Conservation (phyloP, 2,888 invertebrate species). For the Sepiola atlantica region DNA sequence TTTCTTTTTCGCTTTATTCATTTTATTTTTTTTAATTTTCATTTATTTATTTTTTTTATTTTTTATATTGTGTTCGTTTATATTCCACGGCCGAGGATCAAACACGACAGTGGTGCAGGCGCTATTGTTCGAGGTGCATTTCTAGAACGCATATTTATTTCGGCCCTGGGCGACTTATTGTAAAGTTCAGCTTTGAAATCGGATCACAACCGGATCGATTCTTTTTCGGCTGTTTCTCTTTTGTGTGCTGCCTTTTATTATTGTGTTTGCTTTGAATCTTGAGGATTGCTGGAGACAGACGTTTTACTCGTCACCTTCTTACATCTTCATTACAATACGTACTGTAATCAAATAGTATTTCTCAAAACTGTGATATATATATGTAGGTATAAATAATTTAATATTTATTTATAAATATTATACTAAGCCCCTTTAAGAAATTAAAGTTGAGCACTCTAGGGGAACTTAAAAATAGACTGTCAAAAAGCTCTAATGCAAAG, state of each 20-base stretch:
- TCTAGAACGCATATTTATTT: neutral
- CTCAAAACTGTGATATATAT: too few species aligned
- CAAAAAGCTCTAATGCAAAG: too few species aligned
- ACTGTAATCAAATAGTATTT: neutral
- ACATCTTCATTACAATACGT: neutral
- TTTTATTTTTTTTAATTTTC: too few species aligned
- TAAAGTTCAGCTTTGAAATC: slow-evolving; percentile 12
- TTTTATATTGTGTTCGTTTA: too few species aligned
- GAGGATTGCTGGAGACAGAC: neutral
- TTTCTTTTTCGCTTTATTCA: too few species aligned
- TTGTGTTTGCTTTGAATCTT: too few species aligned
- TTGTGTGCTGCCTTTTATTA: neutral
- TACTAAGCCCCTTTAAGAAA: too few species aligned
- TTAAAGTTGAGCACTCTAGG: too few species aligned
- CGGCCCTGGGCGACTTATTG: neutral
- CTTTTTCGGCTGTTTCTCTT: neutral
- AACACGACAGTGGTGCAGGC: neutral
- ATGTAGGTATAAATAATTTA: too few species aligned
- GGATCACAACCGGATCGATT: neutral
- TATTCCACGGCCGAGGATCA: neutral
- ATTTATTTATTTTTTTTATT: too few species aligned
- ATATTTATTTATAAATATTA: too few species aligned
- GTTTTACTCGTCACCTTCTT: neutral
- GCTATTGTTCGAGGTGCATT: neutral
- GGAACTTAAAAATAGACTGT: too few species aligned